Percentiles rank a stretch among this genome's conserved stretches.
phyloP scores from a whole-genome alignment of 2,797 vertebrate genomes.

The Emydoidea blandingii region DNA sequence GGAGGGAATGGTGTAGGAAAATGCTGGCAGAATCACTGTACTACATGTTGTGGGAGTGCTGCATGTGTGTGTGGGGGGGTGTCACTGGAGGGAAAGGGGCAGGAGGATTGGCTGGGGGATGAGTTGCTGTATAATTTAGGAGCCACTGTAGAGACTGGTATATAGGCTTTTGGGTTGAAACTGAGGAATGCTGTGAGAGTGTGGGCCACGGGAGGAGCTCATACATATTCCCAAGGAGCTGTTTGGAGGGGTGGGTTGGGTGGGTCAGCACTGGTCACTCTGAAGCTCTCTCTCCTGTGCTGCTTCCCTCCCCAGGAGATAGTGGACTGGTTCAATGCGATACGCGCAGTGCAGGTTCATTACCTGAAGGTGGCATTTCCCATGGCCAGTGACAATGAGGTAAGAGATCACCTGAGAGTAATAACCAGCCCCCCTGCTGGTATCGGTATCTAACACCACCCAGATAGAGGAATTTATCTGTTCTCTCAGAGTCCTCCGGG shows the following conservation, averaged over 20 bases:
- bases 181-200: not conserved
- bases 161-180: not conserved
- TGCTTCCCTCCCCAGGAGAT: constrained; percentile 83
- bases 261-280: not conserved
- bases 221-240: not conserved
- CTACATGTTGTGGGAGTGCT: not conserved
- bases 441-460: not conserved
- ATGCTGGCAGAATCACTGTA: not conserved
- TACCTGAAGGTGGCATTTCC: constrained; percentile 94
- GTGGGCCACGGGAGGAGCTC: not conserved
- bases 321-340: constrained; percentile 93
- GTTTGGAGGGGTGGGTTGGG: not conserved
- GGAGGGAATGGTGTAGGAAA: not conserved
- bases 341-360: constrained; percentile 90
- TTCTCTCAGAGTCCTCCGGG: not conserved
- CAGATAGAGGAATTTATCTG: constrained; percentile 7
- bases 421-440: not conserved
- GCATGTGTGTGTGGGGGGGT: not conserved
- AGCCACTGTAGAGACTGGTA: not conserved
- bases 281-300: constrained; percentile 14
- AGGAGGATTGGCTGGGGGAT: accelerated
- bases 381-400: constrained; percentile 88
- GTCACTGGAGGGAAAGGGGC: not conserved
- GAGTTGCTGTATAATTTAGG: not conserved
- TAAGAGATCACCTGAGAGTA: constrained; percentile 51